Base-by-base conservation (phyloP, 2,113 vertebrate species). In the Paedocypris sp. region DNA sequence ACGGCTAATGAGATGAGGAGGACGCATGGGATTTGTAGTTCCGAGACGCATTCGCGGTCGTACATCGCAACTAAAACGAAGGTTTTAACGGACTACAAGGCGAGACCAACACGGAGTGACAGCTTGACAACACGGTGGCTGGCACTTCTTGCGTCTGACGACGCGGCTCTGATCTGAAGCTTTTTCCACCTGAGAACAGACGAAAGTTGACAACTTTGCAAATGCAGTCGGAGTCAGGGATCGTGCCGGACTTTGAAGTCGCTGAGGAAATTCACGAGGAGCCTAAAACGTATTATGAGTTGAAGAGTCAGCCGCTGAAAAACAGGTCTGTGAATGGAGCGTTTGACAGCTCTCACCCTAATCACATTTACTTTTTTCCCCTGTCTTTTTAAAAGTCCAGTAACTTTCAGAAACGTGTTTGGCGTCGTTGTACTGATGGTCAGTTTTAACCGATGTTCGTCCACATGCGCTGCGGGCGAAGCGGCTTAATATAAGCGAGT, bases 211-310 rank as follows among this genome's bases (percentile, higher is more conserved):
- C 75, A 60, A 33, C 69, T 39, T 66, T 65, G 77, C 81, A 56
- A 36, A 96, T 96, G 93, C 91, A 96, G 84, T 81, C 91, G 18
- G 93, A 96, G 71, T 96, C 93, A 51, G 93, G 93, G 56, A 96
- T 96, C 64, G 92, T 96, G 80, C 78, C 92, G 67, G 93, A 96
- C 86, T 96, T 91, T 75, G 91, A 96, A 76, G 89, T 89, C 38
- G 91, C 84, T 62, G 93, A 94, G 74, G 92, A 96, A 79, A 90
- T 93, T 74, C 89, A 90, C 64, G 91, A 94, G 76, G 93, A 96
- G 64, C 91, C 92, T 29, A 96, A 96, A 82, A 94, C 90, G 53
- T 94, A 94, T 75, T 96, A 96, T 83, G 92, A 96, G 81, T 76
- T 96, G 80, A 96, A 93, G 82, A 96, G 93, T 77, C 92, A 94